A percentile compares a stretch with the other conserved stretches of the same genome.
Conservation (phyloP, 2,888 invertebrate genomes). For the Limnephilus lunatus region DNA sequence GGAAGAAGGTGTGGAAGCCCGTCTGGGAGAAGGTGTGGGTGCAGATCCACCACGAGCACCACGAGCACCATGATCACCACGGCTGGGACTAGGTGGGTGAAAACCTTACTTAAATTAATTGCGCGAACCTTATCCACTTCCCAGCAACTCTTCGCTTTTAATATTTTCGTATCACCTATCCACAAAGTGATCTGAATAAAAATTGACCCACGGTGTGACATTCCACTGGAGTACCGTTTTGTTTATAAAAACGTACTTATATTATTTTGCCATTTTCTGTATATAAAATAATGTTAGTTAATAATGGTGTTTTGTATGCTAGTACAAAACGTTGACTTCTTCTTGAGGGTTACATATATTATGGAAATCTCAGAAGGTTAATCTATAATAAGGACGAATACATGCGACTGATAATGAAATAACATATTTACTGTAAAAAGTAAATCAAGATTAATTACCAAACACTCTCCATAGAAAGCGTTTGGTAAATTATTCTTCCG, state of each 20-base stretch:
- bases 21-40: slow-evolving; percentile 92
- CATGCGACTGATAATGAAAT: slow-evolving; percentile 23
- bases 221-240: slow-evolving; percentile 20
- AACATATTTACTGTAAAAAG: neutral
- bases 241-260: slow-evolving; percentile 31
- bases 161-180: neutral
- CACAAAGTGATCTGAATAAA: slow-evolving; percentile 9
- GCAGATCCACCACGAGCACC: slow-evolving; percentile 84
- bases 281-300: slow-evolving; percentile 35
- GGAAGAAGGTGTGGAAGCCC: slow-evolving; percentile 91
- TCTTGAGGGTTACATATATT: slow-evolving; percentile 39
- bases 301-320: slow-evolving; percentile 18
- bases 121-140: neutral
- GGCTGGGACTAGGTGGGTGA: slow-evolving; percentile 72
- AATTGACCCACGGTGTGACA: slow-evolving; percentile 5
- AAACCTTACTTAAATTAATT: neutral
- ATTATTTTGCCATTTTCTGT: slow-evolving; percentile 11
- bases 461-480: neutral
- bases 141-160: neutral
- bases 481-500: neutral
- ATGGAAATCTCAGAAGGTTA: slow-evolving; percentile 30
- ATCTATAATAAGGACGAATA: neutral
- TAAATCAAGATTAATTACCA: neutral
- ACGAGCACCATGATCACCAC: slow-evolving; percentile 73
- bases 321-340: slow-evolving; percentile 2